Percentiles rank a stretch among this genome's conserved stretches.
phyloP scores from a whole-genome alignment of 2,888 invertebrate species.

The Sphaeridia pumilis region DNA sequence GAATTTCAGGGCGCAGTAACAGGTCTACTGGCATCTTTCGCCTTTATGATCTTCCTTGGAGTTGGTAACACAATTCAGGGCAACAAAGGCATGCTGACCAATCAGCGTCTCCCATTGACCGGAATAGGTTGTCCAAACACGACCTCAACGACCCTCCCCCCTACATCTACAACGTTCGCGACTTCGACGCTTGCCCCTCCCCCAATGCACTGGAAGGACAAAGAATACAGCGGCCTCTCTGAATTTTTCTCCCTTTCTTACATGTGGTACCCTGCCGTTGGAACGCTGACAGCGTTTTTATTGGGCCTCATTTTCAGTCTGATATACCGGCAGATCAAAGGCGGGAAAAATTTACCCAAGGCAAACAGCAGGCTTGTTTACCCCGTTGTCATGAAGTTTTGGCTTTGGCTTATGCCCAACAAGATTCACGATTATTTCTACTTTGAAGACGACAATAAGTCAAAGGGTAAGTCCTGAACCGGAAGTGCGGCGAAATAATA shows the following conservation, averaged over 20 bases:
- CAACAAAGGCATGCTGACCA: constrained; percentile 21
- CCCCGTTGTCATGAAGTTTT: constrained; percentile 25
- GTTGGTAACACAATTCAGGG: constrained; percentile 30
- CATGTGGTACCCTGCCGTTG: constrained; percentile 33
- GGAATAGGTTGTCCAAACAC: not conserved
- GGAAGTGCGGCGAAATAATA: not conserved
- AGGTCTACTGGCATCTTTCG: constrained; percentile 26
- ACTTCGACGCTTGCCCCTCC: not conserved
- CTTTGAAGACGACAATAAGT: constrained; percentile 15
- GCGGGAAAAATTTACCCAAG: constrained; percentile 15
- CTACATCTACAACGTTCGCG: not conserved
- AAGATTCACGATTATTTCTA: constrained; percentile 20
- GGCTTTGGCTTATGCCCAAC: constrained; percentile 23
- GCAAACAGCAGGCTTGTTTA: constrained; percentile 27
- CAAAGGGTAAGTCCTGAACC: not conserved
- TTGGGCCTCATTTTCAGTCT: constrained; percentile 26
- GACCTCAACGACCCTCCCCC: not conserved
- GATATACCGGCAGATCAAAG: constrained; percentile 10
- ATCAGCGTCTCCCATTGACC: constrained; percentile 18
- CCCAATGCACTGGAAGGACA: constrained; percentile 21
- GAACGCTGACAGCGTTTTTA: constrained; percentile 17
- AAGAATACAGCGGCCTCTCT: constrained; percentile 15
- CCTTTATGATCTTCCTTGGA: constrained; percentile 29
- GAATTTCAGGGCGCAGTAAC: constrained; percentile 24
- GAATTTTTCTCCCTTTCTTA: constrained; percentile 29